phyloP scores from a whole-genome alignment of 2,797 vertebrate genomes.

The Atherinosoma microstoma region DNA sequence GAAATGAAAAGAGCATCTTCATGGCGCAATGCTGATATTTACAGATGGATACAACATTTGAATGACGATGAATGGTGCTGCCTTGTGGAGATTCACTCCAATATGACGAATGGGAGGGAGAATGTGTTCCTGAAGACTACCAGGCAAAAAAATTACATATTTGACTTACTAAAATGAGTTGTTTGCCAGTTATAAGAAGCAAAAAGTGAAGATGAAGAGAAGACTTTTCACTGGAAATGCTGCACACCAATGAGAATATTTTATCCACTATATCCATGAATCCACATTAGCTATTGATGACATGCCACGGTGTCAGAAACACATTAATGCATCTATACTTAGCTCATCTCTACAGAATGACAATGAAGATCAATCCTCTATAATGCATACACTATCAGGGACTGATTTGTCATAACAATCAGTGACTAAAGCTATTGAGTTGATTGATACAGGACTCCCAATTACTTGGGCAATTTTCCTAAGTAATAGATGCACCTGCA shows the following conservation, averaged over 20 bases:
- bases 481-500: neutral
- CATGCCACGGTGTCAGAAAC: neutral
- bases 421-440: neutral
- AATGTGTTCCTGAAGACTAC: conserved; percentile 24
- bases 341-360: neutral
- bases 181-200: conserved; percentile 1
- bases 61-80: conserved; percentile 46
- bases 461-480: neutral
- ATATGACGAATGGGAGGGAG: conserved; percentile 20
- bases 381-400: neutral
- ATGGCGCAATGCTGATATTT: conserved; percentile 59
- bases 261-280: neutral
- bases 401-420: neutral
- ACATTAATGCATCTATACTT: neutral
- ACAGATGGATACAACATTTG: conserved; percentile 44
- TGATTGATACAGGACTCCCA: neutral
- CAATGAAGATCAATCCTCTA: neutral
- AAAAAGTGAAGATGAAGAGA: conserved; percentile 2
- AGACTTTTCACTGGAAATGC: neutral
- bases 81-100: conserved; percentile 11
- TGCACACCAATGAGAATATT: neutral
- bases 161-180: conserved; percentile 42
- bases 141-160: conserved; percentile 25
- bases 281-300: too few relatives aligned
- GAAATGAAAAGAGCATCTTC: conserved; percentile 46